These are phyloP conservation scores for Brassicogethes aeneus DNA, from an alignment of 2,888 invertebrate species.

Conservation along the genomic window DNA sequence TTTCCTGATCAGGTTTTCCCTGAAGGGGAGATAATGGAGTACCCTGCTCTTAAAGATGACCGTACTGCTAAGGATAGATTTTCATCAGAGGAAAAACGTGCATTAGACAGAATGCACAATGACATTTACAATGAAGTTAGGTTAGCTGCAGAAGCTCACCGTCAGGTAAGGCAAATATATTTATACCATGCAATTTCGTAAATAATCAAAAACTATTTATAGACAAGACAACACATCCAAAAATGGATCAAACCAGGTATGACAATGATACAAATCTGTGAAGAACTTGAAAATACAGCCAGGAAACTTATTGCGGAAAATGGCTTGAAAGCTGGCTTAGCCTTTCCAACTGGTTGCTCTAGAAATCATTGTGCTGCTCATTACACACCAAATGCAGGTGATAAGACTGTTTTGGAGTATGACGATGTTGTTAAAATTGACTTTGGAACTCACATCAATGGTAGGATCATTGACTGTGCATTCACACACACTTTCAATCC, in stretches of 20 bases:
- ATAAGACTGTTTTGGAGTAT: slow-evolving; percentile 85
- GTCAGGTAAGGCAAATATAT: slow-evolving; percentile 55
- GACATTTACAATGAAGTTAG: slow-evolving; percentile 93
- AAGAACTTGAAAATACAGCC: slow-evolving; percentile 88
- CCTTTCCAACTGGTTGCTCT: slow-evolving; percentile 93
- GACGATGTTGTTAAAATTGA: slow-evolving; percentile 99
- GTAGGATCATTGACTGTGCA: slow-evolving; percentile 97
- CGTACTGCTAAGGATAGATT: slow-evolving; percentile 81
- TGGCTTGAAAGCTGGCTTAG: slow-evolving; percentile 86
- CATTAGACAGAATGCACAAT: slow-evolving; percentile 81
- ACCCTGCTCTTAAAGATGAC: slow-evolving; percentile 71
- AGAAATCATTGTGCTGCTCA: slow-evolving; percentile 98
- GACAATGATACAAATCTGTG: slow-evolving; percentile 98
- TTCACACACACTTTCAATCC: slow-evolving; percentile 96
- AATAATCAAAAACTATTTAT: slow-evolving; percentile 3
- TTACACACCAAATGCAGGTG: slow-evolving; percentile 97
- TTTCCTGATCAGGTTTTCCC: slow-evolving; percentile 81
- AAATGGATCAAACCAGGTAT: slow-evolving; percentile 96
- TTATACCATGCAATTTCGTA: not conserved
- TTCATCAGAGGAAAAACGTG: slow-evolving; percentile 78
- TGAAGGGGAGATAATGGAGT: slow-evolving; percentile 81
- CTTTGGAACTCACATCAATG: slow-evolving; percentile 97
- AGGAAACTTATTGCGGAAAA: slow-evolving; percentile 89
- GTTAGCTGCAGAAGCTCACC: slow-evolving; percentile 94
- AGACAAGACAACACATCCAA: slow-evolving; percentile 86